These are phyloP conservation scores for Lysandra bellargus DNA, from an alignment of 2,888 invertebrate species.

Conservation along the genomic window DNA sequence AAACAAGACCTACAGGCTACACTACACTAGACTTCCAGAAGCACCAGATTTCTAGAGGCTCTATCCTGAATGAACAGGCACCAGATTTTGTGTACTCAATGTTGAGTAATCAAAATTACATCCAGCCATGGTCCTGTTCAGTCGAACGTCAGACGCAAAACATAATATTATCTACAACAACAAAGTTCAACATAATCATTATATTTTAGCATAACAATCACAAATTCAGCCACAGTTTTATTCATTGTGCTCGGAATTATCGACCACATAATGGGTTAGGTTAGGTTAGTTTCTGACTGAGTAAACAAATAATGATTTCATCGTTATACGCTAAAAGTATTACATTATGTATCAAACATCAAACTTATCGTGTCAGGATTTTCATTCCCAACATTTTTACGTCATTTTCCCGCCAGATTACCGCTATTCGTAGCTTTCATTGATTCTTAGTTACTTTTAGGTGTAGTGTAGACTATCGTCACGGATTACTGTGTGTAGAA, in stretches of 20 bases:
- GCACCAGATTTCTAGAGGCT: no score
- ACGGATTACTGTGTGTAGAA: background rate
- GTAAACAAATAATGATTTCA: background rate
- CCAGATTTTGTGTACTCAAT: background rate
- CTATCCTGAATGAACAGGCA: background rate
- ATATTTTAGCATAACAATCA: background rate
- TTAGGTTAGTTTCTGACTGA: background rate
- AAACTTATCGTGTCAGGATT: background rate
- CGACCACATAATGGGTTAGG: background rate
- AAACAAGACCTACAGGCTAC: background rate
- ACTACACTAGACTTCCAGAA: background rate
- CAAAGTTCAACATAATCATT: background rate
- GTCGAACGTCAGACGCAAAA: background rate
- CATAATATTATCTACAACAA: background rate
- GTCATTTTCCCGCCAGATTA: conserved; percentile 24
- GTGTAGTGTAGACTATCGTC: background rate
- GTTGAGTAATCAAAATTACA: background rate
- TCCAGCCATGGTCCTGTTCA: background rate
- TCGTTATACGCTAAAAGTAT: background rate
- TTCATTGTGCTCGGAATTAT: background rate
- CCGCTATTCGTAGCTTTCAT: background rate
- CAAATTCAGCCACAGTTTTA: background rate
- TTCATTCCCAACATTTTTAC: background rate
- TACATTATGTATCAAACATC: background rate
- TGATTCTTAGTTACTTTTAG: conserved; percentile 14